These are phyloP conservation scores for Nanorana parkeri DNA, from an alignment of 2,113 vertebrate genomes.

Conservation along the genomic window DNA sequence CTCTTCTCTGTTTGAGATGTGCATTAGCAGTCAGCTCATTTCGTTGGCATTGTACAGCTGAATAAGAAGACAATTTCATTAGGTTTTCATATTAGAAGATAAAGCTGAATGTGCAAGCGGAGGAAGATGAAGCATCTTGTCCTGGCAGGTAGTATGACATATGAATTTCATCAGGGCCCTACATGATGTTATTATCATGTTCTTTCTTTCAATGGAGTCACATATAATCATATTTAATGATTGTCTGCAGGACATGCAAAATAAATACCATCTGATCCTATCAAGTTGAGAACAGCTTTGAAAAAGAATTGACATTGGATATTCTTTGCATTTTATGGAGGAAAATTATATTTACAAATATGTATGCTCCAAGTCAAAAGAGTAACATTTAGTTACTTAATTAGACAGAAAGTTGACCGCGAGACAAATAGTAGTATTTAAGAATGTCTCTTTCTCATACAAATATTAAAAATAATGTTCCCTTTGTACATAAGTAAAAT, in stretches of 20 bases:
- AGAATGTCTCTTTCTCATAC: not conserved
- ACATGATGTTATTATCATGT: conserved; percentile 54
- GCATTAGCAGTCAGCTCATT: conserved; percentile 52
- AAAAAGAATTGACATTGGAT: conserved; percentile 24
- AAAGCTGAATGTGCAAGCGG: conserved; percentile 48
- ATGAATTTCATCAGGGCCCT: conserved; percentile 53
- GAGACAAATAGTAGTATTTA: not conserved
- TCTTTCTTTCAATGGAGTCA: conserved; percentile 36
- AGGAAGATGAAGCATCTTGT: conserved; percentile 55
- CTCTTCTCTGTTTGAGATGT: conserved; percentile 28
- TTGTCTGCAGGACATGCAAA: conserved; percentile 49
- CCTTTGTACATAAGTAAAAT: conserved; percentile 20
- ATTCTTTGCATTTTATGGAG: conserved; percentile 33
- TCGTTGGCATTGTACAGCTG: conserved; percentile 45
- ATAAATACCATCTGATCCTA: conserved; percentile 43
- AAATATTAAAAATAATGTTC: conserved; percentile 8
- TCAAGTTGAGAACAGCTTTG: conserved; percentile 11
- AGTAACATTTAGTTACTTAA: not conserved
- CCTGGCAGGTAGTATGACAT: conserved; percentile 50
- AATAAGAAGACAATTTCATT: conserved; percentile 56
- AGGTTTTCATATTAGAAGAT: conserved; percentile 56
- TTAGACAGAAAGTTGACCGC: not conserved
- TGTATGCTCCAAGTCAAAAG: not conserved
- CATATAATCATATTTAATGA: conserved; percentile 52
- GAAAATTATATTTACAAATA: conserved; percentile 16